Evolutionary conservation across 2,113 vertebrate genomes (phyloP).

Genomic region (Oncorhynchus keta): DNA sequence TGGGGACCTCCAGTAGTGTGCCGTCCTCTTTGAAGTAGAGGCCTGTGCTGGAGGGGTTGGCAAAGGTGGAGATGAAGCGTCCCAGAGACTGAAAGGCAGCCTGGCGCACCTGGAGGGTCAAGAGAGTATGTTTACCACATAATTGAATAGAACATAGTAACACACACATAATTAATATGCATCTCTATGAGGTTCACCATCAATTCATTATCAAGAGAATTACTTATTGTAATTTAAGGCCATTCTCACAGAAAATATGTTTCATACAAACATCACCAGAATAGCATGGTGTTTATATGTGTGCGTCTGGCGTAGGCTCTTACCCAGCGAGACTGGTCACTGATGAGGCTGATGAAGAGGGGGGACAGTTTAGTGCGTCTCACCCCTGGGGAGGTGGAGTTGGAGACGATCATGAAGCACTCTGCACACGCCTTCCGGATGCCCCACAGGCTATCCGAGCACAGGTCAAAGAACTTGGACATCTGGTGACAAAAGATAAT

Average conservation of each 20-base stretch:
- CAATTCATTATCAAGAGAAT: too few relatives aligned
- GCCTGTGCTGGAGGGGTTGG: slow-evolving; percentile 83
- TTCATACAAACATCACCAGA: neutral
- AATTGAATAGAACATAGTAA: neutral
- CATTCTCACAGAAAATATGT: neutral
- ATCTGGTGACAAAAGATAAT: slow-evolving; percentile 66
- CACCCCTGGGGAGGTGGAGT: slow-evolving; percentile 80
- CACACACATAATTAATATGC: neutral
- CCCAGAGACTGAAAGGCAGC: slow-evolving; percentile 92
- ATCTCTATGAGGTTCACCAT: neutral
- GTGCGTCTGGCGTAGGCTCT: neutral
- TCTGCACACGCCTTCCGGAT: slow-evolving; percentile 88
- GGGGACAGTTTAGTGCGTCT: slow-evolving; percentile 81
- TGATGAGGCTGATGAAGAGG: slow-evolving; percentile 88
- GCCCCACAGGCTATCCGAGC: slow-evolving; percentile 87
- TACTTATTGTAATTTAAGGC: neutral
- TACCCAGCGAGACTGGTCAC: slow-evolving; percentile 88
- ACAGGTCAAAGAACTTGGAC: slow-evolving; percentile 87
- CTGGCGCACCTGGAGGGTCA: slow-evolving; percentile 78
- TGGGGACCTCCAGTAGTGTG: slow-evolving; percentile 67
- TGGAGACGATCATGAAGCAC: slow-evolving; percentile 87
- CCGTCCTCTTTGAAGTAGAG: slow-evolving; percentile 82
- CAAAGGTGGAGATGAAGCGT: slow-evolving; percentile 90
- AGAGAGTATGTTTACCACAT: neutral
- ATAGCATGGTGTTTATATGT: neutral